These are phyloP conservation scores for Falcunculus frontatus DNA, from an alignment of 2,113 vertebrate genomes.

Conservation along the genomic window DNA sequence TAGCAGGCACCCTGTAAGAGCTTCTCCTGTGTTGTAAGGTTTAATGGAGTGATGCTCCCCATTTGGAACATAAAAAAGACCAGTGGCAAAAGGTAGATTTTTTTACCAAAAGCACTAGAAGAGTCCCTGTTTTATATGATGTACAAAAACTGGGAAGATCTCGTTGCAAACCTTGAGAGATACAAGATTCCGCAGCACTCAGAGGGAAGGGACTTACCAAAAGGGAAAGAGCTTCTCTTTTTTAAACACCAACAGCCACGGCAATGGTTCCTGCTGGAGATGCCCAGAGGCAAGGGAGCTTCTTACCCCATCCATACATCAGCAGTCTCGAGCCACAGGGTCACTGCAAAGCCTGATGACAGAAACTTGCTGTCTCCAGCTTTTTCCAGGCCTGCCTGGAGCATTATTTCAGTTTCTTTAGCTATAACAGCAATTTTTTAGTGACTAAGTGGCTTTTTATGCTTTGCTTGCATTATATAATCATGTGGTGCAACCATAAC, in stretches of 20 bases:
- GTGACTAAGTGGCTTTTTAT: not conserved
- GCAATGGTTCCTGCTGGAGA: not conserved
- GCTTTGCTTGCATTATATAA: constrained; percentile 5
- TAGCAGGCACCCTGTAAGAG: not conserved
- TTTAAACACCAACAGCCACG: not conserved
- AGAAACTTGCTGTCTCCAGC: not conserved
- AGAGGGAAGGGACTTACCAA: not conserved
- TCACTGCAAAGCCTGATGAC: not conserved
- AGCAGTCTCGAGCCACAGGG: not conserved
- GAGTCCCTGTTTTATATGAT: not conserved
- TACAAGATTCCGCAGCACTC: not conserved
- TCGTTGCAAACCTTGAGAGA: not conserved
- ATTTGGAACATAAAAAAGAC: not conserved
- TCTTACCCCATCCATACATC: not conserved
- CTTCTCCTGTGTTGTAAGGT: not conserved
- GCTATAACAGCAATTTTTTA: not conserved
- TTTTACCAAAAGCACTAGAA: not conserved
- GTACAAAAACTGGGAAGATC: not conserved
- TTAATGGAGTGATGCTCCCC: not conserved
- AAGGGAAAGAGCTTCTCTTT: not conserved
- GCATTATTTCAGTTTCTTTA: not conserved
- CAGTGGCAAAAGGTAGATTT: not conserved
- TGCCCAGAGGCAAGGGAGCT: not conserved
- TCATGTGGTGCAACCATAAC: not conserved
- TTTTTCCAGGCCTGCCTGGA: not conserved